phyloP scores from a whole-genome alignment of 2,888 invertebrate species.

The Ennomos erosarius region DNA sequence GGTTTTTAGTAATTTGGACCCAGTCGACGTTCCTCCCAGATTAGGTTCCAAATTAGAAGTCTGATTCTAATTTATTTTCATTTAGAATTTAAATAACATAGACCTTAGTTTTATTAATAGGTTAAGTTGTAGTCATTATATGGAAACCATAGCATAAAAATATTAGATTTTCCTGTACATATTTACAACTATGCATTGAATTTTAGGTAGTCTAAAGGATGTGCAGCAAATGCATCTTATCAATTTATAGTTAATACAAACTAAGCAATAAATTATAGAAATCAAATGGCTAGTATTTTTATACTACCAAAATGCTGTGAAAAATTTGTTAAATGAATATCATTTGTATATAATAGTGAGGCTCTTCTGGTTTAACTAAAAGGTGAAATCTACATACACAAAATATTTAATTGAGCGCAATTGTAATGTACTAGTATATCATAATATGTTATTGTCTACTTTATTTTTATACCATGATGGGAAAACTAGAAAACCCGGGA shows the following conservation, averaged over 20 bases:
- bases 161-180: slow-evolving; percentile 48
- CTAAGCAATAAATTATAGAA: slow-evolving; percentile 3
- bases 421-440: slow-evolving; percentile 16
- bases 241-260: slow-evolving; percentile 1
- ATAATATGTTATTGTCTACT: slow-evolving; percentile 21
- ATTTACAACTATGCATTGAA: slow-evolving; percentile 22
- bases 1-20: slow-evolving; percentile 55
- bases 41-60: slow-evolving; percentile 81
- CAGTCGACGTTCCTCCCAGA: slow-evolving; percentile 65
- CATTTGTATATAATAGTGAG: slow-evolving; percentile 58
- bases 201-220: slow-evolving; percentile 14
- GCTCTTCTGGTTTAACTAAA: slow-evolving; percentile 41
- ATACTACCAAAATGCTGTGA: slow-evolving; percentile 37
- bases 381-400: slow-evolving; percentile 32
- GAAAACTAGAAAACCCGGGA: background rate
- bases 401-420: slow-evolving; percentile 29
- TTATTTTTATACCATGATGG: slow-evolving; percentile 34
- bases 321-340: slow-evolving; percentile 30
- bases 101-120: slow-evolving; percentile 62
- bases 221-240: background rate
- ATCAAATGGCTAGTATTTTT: slow-evolving; percentile 10
- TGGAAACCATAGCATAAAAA: slow-evolving; percentile 45
- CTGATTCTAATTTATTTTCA: slow-evolving; percentile 81
- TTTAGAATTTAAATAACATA: slow-evolving; percentile 52
- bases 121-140: slow-evolving; percentile 56